phyloP scores from a whole-genome alignment of 2,888 invertebrate genomes.

The Timema podura region DNA sequence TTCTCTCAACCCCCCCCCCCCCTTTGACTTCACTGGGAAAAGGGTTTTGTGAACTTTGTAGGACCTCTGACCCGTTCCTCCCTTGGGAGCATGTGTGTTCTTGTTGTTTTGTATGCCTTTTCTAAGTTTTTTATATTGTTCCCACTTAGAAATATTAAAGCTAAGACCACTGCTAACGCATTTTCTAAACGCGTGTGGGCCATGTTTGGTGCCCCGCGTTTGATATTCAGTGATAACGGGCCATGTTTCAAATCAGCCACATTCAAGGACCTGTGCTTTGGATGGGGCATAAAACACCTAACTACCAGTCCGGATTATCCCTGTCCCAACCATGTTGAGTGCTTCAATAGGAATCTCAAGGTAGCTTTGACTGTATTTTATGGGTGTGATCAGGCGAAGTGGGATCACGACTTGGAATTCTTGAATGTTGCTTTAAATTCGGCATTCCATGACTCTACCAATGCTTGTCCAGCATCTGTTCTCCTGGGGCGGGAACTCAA shows the following conservation, averaged over 20 bases:
- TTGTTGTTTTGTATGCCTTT: background rate
- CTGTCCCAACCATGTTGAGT: background rate
- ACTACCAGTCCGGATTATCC: background rate
- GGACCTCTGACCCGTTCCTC: background rate
- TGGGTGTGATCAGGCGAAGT: background rate
- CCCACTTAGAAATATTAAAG: background rate
- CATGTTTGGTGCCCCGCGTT: background rate
- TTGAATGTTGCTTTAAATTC: background rate
- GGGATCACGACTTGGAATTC: background rate
- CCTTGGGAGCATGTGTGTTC: background rate
- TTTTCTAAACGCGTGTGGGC: background rate
- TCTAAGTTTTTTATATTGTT: background rate
- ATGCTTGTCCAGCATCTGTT: background rate
- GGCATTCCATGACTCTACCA: background rate
- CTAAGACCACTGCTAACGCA: background rate
- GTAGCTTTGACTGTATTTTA: background rate
- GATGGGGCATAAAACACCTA: constrained; percentile 1
- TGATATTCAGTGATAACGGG: background rate
- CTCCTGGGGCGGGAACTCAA: background rate
- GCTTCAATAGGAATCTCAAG: background rate
- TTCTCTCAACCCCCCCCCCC: too few relatives aligned
- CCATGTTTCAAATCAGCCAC: background rate
- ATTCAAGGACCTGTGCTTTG: background rate
- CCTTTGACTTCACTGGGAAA: background rate
- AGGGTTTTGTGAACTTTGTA: background rate